These are phyloP conservation scores for Fragum sueziense DNA, from an alignment of 2,888 invertebrate species.

Conservation along the genomic window DNA sequence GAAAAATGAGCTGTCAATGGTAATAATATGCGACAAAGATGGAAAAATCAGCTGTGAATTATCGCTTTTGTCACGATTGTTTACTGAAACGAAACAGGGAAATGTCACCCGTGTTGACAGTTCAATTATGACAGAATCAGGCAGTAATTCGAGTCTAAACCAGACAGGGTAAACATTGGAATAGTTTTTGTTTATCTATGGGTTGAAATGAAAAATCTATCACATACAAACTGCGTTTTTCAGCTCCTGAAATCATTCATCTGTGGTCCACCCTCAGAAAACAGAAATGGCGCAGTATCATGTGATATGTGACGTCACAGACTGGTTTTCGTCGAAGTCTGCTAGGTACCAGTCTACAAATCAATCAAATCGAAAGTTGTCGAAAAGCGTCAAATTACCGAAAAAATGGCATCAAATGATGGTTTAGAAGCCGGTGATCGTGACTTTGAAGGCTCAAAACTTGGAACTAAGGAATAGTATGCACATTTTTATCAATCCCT, in stretches of 20 bases:
- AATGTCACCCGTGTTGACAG: constrained; percentile 21
- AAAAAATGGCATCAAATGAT: constrained; percentile 31
- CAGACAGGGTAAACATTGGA: no score
- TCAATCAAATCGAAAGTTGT: no score
- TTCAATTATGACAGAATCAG: no score
- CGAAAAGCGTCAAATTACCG: not conserved
- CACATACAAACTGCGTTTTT: constrained; percentile 23
- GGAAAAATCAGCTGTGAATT: not conserved
- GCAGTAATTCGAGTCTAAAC: no score
- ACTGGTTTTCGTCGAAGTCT: constrained; percentile 10
- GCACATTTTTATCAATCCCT: not conserved
- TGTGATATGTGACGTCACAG: constrained; percentile 49
- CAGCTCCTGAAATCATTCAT: constrained; percentile 25
- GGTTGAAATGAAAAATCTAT: not conserved
- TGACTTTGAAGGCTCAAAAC: constrained; percentile 75
- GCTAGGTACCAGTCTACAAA: not conserved
- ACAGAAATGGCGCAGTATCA: constrained; percentile 60
- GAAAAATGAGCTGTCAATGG: not conserved
- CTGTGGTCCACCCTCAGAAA: constrained; percentile 51
- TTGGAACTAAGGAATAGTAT: constrained; percentile 80
- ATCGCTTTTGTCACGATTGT: constrained; percentile 2
- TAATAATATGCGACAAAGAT: not conserved
- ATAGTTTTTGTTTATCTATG: not conserved
- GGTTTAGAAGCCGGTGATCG: constrained; percentile 43
- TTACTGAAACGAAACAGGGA: constrained; percentile 32